Evolutionary conservation across 2,797 vertebrate genomes (phyloP), one percentile per base, ranked within the genome.

Genomic region (Falco concolor): DNA sequence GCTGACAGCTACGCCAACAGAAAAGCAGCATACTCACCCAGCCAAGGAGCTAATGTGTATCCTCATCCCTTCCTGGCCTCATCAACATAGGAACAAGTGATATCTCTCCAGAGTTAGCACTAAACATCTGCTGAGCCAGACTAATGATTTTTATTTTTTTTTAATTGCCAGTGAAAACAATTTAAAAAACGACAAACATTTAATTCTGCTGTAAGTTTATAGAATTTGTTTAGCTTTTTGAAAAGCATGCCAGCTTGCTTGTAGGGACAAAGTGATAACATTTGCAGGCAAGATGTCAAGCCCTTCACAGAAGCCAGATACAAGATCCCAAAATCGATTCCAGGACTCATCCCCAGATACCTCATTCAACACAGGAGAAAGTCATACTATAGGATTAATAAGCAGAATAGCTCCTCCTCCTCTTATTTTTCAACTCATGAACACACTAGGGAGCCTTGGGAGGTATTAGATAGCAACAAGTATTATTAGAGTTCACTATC

Each of bases 101-200:
- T 32, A 42, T 22, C 24, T 86, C 61, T 91, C 79, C 63, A 79
- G 30, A 89, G 65, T 74, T 60, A 89, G 32, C 68, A 90, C 74
- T 19, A 93, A 96, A 95, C 53, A 94, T 76, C 59, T 86, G 74
- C 77, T 84, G 34, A 91, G 75, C 6, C 49, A 95, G 45, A 76
- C 85, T 89, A 76, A 73, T 8, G 13, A 36, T 38, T 38, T 10
- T 36, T 36, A n/a, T n/a, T 36, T 38, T 67, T 78, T 90, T 89
- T 76, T 13, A 88, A 81, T 25, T 94, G 36, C 28, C 52, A 79
- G 2, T 67, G 24, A 91, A 94, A 95, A 67, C 56, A 90, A 79
- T 12, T 13, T 49, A 16, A 40, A 47, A 53, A 27, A n/a, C 21
- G 0, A 0, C 6, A n/a, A 27, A 23, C 12, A 61, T 50, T 70